These are phyloP conservation scores for Trichogramma evanescens DNA, from an alignment of 2,888 invertebrate genomes.

Conservation along the genomic window DNA sequence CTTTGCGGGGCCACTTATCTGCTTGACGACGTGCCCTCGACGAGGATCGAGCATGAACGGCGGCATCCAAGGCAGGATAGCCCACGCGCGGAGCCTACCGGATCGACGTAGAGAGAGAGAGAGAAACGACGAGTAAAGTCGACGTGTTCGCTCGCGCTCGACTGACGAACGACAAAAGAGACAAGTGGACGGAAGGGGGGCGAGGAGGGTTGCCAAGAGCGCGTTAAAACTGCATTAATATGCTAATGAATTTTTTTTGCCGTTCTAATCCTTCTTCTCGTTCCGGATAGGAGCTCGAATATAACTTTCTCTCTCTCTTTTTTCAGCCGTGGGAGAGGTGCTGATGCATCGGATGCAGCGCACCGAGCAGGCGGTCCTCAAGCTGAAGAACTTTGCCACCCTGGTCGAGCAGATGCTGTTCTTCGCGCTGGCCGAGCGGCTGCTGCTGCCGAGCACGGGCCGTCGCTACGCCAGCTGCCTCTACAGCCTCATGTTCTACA, in stretches of 20 bases:
- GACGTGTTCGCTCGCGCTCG: constrained; percentile 13
- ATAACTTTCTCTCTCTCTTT: too few relatives aligned
- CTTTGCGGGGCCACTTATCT: too few relatives aligned
- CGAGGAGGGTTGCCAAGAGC: too few relatives aligned
- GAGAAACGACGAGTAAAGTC: too few relatives aligned
- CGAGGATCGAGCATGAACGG: too few relatives aligned
- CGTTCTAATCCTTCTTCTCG: neutral
- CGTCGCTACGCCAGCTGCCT: constrained; percentile 56
- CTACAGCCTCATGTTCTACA: constrained; percentile 76
- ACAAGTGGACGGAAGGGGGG: too few relatives aligned
- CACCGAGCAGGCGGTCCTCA: constrained; percentile 59
- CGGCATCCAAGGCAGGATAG: too few relatives aligned
- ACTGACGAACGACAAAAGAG: neutral
- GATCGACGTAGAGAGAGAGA: neutral
- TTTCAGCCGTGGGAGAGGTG: too few relatives aligned
- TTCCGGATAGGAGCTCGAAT: neutral
- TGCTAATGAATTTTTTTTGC: too few relatives aligned
- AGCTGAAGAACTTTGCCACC: constrained; percentile 64
- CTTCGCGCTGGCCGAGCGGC: constrained; percentile 65
- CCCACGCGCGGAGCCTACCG: too few relatives aligned
- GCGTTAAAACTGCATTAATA: too few relatives aligned
- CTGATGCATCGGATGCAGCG: constrained; percentile 56
- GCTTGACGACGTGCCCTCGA: too few relatives aligned
- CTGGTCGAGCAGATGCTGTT: constrained; percentile 68
- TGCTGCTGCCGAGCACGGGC: constrained; percentile 51